Conservation (phyloP, 1,140 invertebrate genomes). For the Drosophila asahinai region DNA sequence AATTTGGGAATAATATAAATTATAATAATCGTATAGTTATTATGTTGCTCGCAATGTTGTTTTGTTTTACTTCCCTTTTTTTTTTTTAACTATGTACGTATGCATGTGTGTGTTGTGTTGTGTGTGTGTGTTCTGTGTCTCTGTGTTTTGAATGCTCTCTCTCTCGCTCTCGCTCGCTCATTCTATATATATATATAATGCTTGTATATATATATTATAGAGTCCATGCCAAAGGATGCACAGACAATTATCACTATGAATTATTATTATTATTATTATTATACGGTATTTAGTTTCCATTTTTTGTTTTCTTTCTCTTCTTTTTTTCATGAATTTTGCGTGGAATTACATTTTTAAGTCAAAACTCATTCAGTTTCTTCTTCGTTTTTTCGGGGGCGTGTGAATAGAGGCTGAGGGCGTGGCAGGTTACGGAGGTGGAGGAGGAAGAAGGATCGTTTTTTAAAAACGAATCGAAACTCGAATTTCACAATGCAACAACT, state of each 20-base stretch:
- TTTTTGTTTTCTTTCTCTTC: slow-evolving; percentile 21
- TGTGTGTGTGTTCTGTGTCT: slow-evolving; percentile 35
- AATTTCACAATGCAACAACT: slow-evolving; percentile 71
- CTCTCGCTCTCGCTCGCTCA: slow-evolving; percentile 13
- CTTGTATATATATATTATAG: slow-evolving; percentile 48
- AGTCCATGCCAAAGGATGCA: slow-evolving; percentile 61
- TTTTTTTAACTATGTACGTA: slow-evolving; percentile 73
- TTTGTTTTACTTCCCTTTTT: slow-evolving; percentile 77
- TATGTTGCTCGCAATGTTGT: slow-evolving; percentile 77
- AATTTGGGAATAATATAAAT: slow-evolving; percentile 84
- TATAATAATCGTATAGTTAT: slow-evolving; percentile 82
- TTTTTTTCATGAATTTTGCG: slow-evolving; percentile 68
- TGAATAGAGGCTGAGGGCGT: slow-evolving; percentile 17
- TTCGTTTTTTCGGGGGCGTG: slow-evolving; percentile 30
- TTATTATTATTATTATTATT: slow-evolving; percentile 68
- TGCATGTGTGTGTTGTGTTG: slow-evolving; percentile 56
- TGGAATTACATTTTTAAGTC: slow-evolving; percentile 82
- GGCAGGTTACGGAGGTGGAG: slow-evolving; percentile 23
- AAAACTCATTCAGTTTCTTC: slow-evolving; percentile 72
- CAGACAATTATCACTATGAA: slow-evolving; percentile 69
- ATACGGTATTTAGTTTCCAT: slow-evolving; percentile 58
- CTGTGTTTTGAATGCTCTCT: slow-evolving; percentile 67
- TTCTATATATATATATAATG: slow-evolving; percentile 40
- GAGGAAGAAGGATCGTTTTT: slow-evolving; percentile 58
- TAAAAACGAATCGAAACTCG: slow-evolving; percentile 55